phyloP scores from a whole-genome alignment of 2,888 invertebrate genomes.

The Alloplasta piceator region DNA sequence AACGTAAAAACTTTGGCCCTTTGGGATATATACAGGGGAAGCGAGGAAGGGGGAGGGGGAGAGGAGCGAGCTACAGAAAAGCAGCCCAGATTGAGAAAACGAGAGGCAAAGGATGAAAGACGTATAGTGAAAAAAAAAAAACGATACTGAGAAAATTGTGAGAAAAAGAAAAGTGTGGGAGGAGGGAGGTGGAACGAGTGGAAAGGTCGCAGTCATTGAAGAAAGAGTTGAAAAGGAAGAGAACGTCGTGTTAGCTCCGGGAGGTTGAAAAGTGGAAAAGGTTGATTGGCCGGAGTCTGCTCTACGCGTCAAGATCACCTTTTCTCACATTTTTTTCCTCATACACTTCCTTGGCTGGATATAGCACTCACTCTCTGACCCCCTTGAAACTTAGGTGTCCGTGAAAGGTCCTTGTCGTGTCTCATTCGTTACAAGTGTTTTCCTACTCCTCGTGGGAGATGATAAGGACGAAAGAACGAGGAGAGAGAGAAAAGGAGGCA shows the following conservation, averaged over 20 bases:
- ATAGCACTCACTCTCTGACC: conserved; percentile 2
- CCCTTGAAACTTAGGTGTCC: conserved; percentile 3
- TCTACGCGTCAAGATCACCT: conserved; percentile 41
- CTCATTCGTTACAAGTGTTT: conserved; percentile 30
- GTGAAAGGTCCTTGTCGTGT: conserved; percentile 23
- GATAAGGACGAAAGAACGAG: conserved; percentile 32
- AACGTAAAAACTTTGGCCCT: conserved; percentile 59
- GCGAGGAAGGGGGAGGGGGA: conserved; percentile 9
- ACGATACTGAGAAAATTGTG: neutral
- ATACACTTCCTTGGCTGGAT: neutral
- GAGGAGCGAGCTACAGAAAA: conserved; percentile 41
- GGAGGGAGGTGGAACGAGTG: neutral
- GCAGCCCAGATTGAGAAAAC: conserved; percentile 59
- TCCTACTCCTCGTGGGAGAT: neutral
- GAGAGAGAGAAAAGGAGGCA: neutral
- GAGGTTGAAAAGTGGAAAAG: conserved; percentile 58
- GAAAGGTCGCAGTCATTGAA: conserved; percentile 36
- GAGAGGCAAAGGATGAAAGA: conserved; percentile 41
- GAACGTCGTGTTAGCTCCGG: neutral
- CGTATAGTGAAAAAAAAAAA: conserved; percentile 17
- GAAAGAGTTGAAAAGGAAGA: conserved; percentile 43
- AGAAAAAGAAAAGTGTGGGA: conserved; percentile 27
- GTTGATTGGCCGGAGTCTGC: conserved; percentile 52
- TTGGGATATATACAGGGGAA: conserved; percentile 42
- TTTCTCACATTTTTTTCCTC: conserved; percentile 25